Conservation (phyloP, 1,140 invertebrate genomes). For the Neomicropteryx cornuta region DNA sequence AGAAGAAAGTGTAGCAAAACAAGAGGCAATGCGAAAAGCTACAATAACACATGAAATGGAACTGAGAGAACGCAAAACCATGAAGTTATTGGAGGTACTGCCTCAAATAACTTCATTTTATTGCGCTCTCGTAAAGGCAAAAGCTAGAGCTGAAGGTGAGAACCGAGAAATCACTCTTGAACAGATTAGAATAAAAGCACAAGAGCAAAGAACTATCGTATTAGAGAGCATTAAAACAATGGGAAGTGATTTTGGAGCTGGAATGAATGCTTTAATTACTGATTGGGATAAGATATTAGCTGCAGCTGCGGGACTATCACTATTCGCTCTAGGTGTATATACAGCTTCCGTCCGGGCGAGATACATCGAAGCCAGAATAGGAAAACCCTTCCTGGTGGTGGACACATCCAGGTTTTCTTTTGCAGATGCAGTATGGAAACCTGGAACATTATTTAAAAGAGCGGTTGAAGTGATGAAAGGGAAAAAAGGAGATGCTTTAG, state of each 20-base stretch:
- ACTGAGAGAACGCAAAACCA: slow-evolving; percentile 82
- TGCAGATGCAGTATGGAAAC: slow-evolving; percentile 79
- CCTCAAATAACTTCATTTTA: too few species aligned
- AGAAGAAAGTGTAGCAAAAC: slow-evolving; percentile 96
- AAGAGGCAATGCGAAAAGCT: slow-evolving; percentile 87
- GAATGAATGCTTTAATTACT: slow-evolving; percentile 75
- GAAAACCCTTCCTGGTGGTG: slow-evolving; percentile 83
- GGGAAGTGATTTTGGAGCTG: slow-evolving; percentile 81
- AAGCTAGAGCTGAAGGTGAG: slow-evolving; percentile 88
- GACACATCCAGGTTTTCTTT: slow-evolving; percentile 93
- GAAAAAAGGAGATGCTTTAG: slow-evolving; percentile 76
- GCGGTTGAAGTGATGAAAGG: slow-evolving; percentile 54
- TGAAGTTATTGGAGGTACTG: slow-evolving; percentile 84
- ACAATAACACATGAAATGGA: slow-evolving; percentile 97
- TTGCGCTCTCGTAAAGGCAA: slow-evolving; percentile 72
- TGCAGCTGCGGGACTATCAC: slow-evolving; percentile 82
- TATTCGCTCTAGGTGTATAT: slow-evolving; percentile 89
- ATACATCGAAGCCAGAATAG: slow-evolving; percentile 82
- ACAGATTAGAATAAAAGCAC: slow-evolving; percentile 80
- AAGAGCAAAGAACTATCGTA: slow-evolving; percentile 85
- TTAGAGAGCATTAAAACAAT: slow-evolving; percentile 94
- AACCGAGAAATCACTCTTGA: slow-evolving; percentile 94
- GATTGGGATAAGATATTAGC: slow-evolving; percentile 92
- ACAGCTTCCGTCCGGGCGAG: slow-evolving; percentile 75
- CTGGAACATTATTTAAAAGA: slow-evolving; percentile 61